Evolutionary conservation across 2,888 invertebrate genomes (phyloP).

Genomic region (Melikaiella ostensackeni): DNA sequence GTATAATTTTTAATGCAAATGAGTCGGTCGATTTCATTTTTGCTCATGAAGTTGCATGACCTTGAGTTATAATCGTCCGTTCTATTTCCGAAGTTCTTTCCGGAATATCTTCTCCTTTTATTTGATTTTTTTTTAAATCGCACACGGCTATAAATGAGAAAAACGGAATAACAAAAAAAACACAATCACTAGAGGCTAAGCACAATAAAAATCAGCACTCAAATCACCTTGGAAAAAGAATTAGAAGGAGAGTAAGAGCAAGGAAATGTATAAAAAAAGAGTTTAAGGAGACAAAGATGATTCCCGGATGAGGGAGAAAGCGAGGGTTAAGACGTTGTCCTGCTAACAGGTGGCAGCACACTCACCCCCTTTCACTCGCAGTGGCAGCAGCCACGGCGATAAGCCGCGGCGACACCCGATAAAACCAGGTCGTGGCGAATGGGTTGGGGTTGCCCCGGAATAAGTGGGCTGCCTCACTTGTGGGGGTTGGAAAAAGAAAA

Average conservation of each 20-base stretch:
- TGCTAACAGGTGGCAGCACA: slow-evolving; percentile 77
- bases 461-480: slow-evolving; percentile 62
- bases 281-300: slow-evolving; percentile 37
- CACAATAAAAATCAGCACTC: not conserved
- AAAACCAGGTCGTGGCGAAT: slow-evolving; percentile 69
- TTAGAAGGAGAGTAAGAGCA: slow-evolving; percentile 47
- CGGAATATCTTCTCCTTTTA: too few relatives aligned
- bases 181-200: not conserved
- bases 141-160: not conserved
- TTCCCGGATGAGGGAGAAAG: slow-evolving; percentile 41
- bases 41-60: too few relatives aligned
- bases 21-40: too few relatives aligned
- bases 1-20: too few relatives aligned
- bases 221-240: slow-evolving; percentile 38
- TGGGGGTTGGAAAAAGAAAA: slow-evolving; percentile 68
- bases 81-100: too few relatives aligned
- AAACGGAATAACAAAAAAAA: not conserved
- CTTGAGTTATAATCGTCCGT: too few relatives aligned
- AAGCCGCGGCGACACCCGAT: slow-evolving; percentile 77
- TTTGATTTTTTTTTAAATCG: too few relatives aligned
- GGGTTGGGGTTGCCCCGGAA: slow-evolving; percentile 60
- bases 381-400: slow-evolving; percentile 74
- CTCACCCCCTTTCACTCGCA: slow-evolving; percentile 67
- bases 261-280: slow-evolving; percentile 27
- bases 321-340: slow-evolving; percentile 74